Percentiles rank a stretch among this genome's conserved stretches.
phyloP scores from a whole-genome alignment of 2,113 vertebrate species.

The Colistium nudipinnis region DNA sequence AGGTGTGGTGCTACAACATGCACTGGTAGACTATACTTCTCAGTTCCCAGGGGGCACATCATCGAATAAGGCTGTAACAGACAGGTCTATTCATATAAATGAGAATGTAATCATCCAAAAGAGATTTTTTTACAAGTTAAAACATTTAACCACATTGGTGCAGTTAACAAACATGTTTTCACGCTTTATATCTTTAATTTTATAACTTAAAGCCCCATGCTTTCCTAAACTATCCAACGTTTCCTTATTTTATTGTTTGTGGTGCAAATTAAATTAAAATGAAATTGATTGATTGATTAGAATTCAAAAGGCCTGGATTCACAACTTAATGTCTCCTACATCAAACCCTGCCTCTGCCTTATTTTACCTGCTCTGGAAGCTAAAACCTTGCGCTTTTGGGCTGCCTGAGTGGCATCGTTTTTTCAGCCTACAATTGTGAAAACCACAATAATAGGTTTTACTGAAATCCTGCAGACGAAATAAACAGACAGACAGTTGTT shows the following conservation, averaged over 20 bases:
- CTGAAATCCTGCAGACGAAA: background rate
- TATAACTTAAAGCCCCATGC: background rate
- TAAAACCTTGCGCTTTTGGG: too few relatives aligned
- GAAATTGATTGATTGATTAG: too few relatives aligned
- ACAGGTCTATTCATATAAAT: constrained; percentile 46
- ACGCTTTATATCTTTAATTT: background rate
- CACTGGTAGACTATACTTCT: constrained; percentile 8
- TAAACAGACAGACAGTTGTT: background rate
- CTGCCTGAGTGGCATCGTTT: too few relatives aligned
- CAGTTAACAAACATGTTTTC: constrained; percentile 5
- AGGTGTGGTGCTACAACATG: constrained; percentile 53
- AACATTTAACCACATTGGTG: constrained; percentile 33
- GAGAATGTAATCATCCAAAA: constrained; percentile 38
- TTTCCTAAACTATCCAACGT: too few relatives aligned
- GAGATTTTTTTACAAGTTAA: constrained; percentile 29
- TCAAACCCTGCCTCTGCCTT: too few relatives aligned
- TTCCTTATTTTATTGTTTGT: background rate
- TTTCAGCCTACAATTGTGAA: too few relatives aligned
- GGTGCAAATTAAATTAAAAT: too few relatives aligned
- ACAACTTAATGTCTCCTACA: too few relatives aligned
- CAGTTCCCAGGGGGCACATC: constrained; percentile 24
- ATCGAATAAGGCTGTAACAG: constrained; percentile 27
- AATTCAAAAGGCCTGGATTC: too few relatives aligned
- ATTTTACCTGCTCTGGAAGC: too few relatives aligned
- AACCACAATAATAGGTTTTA: too few relatives aligned